Evolutionary conservation across 2,113 vertebrate genomes (phyloP).

Genomic region (Herpetotheres cachinnans): DNA sequence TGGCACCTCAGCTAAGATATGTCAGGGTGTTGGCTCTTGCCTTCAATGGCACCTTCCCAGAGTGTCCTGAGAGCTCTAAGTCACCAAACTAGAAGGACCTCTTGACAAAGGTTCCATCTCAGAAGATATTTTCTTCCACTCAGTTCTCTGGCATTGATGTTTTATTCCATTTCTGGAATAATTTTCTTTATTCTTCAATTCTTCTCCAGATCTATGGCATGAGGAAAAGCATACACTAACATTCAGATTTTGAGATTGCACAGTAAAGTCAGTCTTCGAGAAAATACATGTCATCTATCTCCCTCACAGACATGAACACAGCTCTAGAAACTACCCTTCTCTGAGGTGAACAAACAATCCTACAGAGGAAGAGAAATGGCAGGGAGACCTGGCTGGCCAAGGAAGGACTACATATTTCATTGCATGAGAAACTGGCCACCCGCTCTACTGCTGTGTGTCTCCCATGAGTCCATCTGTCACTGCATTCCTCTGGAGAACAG

Average conservation of each 20-base stretch:
- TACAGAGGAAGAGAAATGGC: not conserved
- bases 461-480: accelerated
- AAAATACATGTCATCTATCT: not conserved
- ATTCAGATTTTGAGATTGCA: not conserved
- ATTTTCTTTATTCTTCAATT: not conserved
- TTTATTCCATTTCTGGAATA: not conserved
- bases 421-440: not conserved
- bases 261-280: not conserved
- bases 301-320: not conserved
- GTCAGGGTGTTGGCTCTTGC: not conserved
- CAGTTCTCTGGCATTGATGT: not conserved
- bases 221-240: not conserved
- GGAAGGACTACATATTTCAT: not conserved
- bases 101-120: not conserved
- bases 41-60: not conserved
- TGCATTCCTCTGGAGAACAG: not conserved
- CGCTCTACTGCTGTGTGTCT: not conserved
- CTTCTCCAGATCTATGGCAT: not conserved
- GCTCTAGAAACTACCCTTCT: not conserved
- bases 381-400: not conserved
- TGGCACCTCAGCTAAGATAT: not conserved
- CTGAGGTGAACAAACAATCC: not conserved
- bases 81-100: not conserved
- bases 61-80: not conserved
- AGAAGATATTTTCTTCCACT: not conserved